These are phyloP conservation scores for Drosophila dives DNA, from an alignment of 2,888 invertebrate species.

Conservation along the genomic window DNA sequence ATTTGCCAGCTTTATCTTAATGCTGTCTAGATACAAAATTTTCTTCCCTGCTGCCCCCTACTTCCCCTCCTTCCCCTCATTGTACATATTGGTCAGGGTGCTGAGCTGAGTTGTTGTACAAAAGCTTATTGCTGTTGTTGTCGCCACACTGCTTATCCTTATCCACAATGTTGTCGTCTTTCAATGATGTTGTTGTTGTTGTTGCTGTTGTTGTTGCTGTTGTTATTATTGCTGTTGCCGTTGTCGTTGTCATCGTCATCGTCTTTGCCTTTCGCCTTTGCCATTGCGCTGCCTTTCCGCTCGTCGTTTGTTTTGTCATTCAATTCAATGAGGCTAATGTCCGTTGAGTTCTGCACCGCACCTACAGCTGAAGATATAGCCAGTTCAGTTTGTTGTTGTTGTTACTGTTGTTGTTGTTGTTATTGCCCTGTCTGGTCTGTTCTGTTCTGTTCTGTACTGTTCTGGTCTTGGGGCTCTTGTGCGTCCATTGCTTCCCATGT, in stretches of 20 bases:
- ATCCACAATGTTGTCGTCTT: conserved; percentile 74
- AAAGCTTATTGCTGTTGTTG: conserved; percentile 69
- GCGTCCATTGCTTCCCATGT: conserved; percentile 82
- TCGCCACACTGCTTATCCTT: conserved; percentile 77
- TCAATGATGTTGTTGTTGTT: conserved; percentile 24
- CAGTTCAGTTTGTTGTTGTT: conserved; percentile 32
- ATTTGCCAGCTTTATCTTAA: conserved; percentile 80
- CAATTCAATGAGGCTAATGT: conserved; percentile 84
- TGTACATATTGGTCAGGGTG: conserved; percentile 39
- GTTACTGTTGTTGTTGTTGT: conserved; percentile 2
- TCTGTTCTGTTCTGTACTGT: conserved; percentile 35
- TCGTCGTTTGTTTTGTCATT: conserved; percentile 81
- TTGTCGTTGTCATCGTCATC: conserved; percentile 39
- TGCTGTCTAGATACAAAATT: conserved; percentile 77
- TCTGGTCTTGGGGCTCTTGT: conserved; percentile 63
- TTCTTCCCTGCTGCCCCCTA: conserved; percentile 48
- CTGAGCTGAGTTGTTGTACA: conserved; percentile 64
- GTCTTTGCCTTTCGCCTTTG: conserved; percentile 52
- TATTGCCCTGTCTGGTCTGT: conserved; percentile 45
- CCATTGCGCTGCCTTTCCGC: conserved; percentile 58
- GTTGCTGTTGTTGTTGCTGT: conserved; percentile 4
- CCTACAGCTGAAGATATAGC: conserved; percentile 65
- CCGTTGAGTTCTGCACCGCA: conserved; percentile 81
- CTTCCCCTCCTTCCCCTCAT: no score
- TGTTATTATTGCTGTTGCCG: conserved; percentile 20